A percentile compares a stretch with the other conserved stretches of the same genome.
These are phyloP conservation scores for Baryphthengus martii DNA, from an alignment of 2,113 vertebrate species.

Conservation along the genomic window DNA sequence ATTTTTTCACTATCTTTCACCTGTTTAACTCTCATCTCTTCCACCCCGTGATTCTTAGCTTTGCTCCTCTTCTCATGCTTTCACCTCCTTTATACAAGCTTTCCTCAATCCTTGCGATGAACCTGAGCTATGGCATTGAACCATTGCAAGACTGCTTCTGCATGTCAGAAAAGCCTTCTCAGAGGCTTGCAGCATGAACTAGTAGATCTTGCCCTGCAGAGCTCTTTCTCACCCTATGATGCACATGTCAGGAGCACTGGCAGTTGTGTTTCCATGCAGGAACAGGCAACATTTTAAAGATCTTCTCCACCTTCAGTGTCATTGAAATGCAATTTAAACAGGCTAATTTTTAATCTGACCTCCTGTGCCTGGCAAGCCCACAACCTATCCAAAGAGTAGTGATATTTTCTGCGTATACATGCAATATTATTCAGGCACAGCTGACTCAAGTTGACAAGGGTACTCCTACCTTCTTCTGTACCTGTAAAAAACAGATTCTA, in stretches of 20 bases:
- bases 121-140: background rate
- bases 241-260: rapidly evolving
- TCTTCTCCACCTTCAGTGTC: background rate
- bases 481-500: background rate
- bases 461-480: background rate
- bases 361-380: background rate
- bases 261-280: background rate
- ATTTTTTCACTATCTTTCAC: background rate
- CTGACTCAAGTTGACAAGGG: background rate
- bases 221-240: background rate
- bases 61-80: background rate
- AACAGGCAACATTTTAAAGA: background rate
- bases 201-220: background rate
- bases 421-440: background rate
- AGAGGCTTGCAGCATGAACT: background rate
- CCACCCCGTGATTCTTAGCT: background rate
- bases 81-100: background rate
- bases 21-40: background rate
- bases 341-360: background rate
- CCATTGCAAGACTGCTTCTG: background rate
- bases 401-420: background rate
- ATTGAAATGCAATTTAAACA: background rate
- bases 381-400: background rate
- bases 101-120: background rate
- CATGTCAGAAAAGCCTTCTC: background rate